Base-by-base conservation (phyloP, 2,113 vertebrate genomes). In the Brachyhypopomus gauderio region DNA sequence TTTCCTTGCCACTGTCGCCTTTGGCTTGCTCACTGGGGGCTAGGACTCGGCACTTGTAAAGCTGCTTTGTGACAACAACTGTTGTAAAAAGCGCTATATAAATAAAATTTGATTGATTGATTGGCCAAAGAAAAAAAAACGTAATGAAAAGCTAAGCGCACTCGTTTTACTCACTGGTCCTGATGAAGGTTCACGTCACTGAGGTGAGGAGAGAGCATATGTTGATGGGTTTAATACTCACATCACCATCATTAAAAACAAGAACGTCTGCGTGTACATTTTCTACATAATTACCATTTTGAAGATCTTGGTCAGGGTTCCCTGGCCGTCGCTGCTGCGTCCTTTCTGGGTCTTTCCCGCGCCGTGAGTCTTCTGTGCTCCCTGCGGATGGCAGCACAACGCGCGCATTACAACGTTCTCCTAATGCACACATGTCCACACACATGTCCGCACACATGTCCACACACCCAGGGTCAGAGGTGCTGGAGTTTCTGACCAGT, bases 281-380 rank as follows among this genome's bases (percentile, higher is more conserved):
- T 9, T 70, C 11, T 52, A 9, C 20, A 3, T 48, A 56, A 19
- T 96, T 97, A 99, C 98, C 97, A 97, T 96, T 93, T 95, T 98
- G 94, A 99, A 98, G 94, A 98, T 95, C 93, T 87, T 97, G 92
- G 97, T 97, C 90, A 99, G 95, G 85, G 96, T 91, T 80, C 97
- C 94, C 92, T 97, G 96, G 88, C 96, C 95, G 34, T 96, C 97
- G 86, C 94, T 93, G 36, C 93, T 92, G 74, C 92, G 90, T 86
- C 95, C 94, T 92, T 95, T 97, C 90, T 97, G 94, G 84, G 93
- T 94, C 93, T 96, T 97, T 86, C 83, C 87, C 19, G 91, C 90
- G 20, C 60, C 63, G 60, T 90, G 89, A 78, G 91, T 90, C 90
- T 93, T 94, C 88, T 93, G 93, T 70, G 87, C 87, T 1, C 89